Conservation (phyloP, 2,797 vertebrate species). For the Vultur gryphus region DNA sequence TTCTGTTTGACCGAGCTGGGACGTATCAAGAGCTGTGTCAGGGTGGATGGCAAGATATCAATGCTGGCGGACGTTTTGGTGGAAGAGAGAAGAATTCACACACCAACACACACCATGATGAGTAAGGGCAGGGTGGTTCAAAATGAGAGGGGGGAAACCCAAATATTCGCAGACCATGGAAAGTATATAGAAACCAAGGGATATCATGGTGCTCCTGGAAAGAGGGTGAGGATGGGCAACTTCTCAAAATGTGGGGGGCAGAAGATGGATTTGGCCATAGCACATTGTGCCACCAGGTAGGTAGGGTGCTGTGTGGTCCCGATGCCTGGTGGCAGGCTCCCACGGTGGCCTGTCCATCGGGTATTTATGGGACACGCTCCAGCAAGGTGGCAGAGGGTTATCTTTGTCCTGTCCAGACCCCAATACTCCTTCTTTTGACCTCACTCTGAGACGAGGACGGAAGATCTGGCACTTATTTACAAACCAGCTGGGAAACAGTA, state of each 20-base stretch:
- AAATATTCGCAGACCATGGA: not conserved
- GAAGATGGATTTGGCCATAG: not conserved
- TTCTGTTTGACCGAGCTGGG: not conserved
- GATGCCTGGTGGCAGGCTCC: not conserved
- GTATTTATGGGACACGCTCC: not conserved
- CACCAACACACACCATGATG: not conserved
- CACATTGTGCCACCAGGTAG: not conserved
- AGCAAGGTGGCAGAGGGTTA: not conserved
- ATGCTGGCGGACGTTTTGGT: not conserved
- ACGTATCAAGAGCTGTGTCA: not conserved
- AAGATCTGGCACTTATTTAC: not conserved
- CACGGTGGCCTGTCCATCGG: accelerated
- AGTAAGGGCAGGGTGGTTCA: not conserved
- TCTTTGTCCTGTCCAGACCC: not conserved
- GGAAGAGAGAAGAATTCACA: not conserved
- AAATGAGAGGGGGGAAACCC: accelerated
- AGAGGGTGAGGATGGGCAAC: not conserved
- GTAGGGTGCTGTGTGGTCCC: not conserved
- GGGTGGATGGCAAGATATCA: not conserved
- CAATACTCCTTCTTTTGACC: not conserved
- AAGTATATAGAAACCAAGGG: not conserved
- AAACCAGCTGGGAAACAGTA: not conserved
- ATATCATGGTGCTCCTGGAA: not conserved
- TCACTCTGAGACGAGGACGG: not conserved
- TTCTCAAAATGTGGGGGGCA: not conserved